phyloP scores from a whole-genome alignment of 2,113 vertebrate species.

The Recurvirostra avosetta region DNA sequence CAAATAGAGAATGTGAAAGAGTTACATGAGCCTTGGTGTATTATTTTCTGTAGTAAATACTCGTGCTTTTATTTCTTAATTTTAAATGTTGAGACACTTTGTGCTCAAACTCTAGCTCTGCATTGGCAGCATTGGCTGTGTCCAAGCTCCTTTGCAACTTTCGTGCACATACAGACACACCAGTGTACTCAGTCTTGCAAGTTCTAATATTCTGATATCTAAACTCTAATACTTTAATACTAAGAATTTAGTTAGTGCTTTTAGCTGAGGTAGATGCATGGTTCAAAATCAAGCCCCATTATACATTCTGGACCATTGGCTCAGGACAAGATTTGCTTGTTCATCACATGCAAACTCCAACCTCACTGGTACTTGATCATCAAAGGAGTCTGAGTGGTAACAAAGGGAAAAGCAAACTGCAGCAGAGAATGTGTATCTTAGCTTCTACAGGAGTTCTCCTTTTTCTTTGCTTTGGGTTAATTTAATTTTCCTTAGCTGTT shows the following conservation, averaged over 20 bases:
- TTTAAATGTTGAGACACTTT: background rate
- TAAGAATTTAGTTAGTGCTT: background rate
- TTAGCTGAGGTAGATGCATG: background rate
- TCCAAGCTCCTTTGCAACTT: background rate
- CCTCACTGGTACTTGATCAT: background rate
- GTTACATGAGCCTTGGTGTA: background rate
- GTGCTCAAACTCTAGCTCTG: background rate
- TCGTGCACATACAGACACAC: background rate
- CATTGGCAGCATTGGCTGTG: background rate
- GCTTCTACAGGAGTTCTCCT: background rate
- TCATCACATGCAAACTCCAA: background rate
- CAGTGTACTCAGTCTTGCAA: background rate
- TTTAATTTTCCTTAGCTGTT: slow-evolving; percentile 38
- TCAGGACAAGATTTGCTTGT: background rate
- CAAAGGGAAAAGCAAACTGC: background rate
- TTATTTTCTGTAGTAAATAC: background rate
- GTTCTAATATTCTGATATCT: background rate
- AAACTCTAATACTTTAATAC: background rate
- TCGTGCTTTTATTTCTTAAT: background rate
- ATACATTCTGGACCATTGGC: background rate
- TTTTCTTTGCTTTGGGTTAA: background rate
- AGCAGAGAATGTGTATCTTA: background rate
- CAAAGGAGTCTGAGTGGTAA: background rate
- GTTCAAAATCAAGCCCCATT: background rate
- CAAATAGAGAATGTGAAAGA: background rate